Percentiles rank a stretch among this genome's conserved stretches.
phyloP scores from a whole-genome alignment of 92 coral and sea anemone genomes.

The Heteractis magnifica region DNA sequence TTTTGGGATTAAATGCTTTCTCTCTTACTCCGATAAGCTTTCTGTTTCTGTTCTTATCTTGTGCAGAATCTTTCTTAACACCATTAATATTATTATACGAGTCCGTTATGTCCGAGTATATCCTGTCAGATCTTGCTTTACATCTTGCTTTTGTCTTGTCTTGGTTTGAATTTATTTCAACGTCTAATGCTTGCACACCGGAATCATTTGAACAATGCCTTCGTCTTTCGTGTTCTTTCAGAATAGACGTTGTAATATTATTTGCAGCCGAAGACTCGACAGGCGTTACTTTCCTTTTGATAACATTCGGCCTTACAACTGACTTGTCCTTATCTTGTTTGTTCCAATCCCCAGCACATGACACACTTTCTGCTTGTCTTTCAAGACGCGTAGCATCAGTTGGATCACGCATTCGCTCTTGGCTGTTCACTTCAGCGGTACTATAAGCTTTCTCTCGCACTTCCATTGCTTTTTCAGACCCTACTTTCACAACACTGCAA shows the following conservation, averaged over 20 bases:
- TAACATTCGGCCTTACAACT: background rate
- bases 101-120: constrained; percentile 13
- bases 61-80: background rate
- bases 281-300: background rate
- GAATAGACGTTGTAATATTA: constrained; percentile 1
- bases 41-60: background rate
- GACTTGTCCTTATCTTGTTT: background rate
- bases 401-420: background rate
- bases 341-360: background rate
- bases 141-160: background rate
- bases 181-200: background rate
- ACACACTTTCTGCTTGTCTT: background rate
- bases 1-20: background rate
- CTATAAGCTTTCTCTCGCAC: background rate
- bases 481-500: background rate
- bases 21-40: background rate
- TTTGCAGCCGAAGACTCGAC: constrained; percentile 7
- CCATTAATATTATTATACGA: background rate
- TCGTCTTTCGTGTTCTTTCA: constrained; percentile 13
- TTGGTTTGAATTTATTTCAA: background rate
- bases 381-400: background rate
- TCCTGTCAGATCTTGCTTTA: background rate
- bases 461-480: background rate
- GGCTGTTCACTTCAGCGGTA: background rate
- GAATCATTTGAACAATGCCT: constrained; percentile 11